Evolutionary conservation across 1,140 invertebrate species (phyloP).

Genomic region (Trichonephila clavata): DNA sequence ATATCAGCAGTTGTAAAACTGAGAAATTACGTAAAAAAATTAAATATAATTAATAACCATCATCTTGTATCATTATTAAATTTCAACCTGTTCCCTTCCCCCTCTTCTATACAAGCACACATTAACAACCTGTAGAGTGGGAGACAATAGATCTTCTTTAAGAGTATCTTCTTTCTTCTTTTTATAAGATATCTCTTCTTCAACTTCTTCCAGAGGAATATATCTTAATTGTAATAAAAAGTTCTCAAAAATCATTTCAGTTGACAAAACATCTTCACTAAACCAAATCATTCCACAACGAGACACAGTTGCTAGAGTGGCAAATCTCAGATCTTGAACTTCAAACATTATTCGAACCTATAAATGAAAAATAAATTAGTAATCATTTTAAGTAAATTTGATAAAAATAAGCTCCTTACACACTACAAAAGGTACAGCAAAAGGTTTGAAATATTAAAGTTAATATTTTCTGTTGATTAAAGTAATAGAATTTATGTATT

Average conservation of each 20-base stretch:
- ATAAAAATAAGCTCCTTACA: no score
- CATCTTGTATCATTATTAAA: no score
- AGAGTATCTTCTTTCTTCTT: conserved; percentile 81
- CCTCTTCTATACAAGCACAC: no score
- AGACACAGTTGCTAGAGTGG: conserved; percentile 98
- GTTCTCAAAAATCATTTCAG: conserved; percentile 99
- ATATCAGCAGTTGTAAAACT: no score
- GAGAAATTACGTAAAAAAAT: no score
- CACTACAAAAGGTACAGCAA: no score
- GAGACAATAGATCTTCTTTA: conserved; percentile 87
- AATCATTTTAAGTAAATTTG: not conserved
- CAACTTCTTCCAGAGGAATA: conserved; percentile 95
- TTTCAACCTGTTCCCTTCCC: no score
- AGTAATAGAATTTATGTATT: no score
- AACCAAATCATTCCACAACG: conserved; percentile 99
- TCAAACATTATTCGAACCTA: conserved; percentile 97
- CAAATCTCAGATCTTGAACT: conserved; percentile 99
- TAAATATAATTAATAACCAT: no score
- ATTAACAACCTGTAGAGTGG: conserved; percentile 86
- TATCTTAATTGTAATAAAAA: conserved; percentile 92
- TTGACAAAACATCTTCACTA: conserved; percentile 97
- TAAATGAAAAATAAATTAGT: conserved; percentile 57
- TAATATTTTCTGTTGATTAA: no score
- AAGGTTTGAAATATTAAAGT: no score
- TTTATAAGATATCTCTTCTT: conserved; percentile 84